phyloP scores from a whole-genome alignment of 2,113 vertebrate species.

The Leiothrix lutea region DNA sequence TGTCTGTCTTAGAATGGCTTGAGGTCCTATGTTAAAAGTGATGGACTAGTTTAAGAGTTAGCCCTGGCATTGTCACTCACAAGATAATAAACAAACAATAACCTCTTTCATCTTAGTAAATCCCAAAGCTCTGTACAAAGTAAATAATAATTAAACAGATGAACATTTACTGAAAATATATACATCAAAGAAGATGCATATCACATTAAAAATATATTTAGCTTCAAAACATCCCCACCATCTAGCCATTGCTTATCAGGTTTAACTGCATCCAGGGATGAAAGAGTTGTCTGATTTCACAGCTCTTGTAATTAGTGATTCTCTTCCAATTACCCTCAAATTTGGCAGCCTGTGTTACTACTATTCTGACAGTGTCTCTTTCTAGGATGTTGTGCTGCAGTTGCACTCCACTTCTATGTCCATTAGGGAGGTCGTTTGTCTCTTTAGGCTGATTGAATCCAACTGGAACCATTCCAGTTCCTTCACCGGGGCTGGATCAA shows the following conservation, averaged over 20 bases:
- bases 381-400: neutral
- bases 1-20: neutral
- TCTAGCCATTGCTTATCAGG: neutral
- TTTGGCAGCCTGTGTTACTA: neutral
- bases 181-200: conserved; percentile 37
- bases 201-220: conserved; percentile 36
- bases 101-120: conserved; percentile 23
- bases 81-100: conserved; percentile 41
- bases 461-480: neutral
- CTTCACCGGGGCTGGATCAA: neutral
- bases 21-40: neutral
- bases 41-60: conserved; percentile 22
- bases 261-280: neutral
- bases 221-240: neutral
- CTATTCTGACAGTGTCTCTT: neutral
- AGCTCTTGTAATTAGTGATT: conserved; percentile 23
- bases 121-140: neutral
- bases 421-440: neutral
- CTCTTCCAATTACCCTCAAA: conserved; percentile 14
- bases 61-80: neutral
- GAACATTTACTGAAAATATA: conserved; percentile 10
- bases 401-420: neutral
- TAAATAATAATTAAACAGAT: conserved; percentile 40
- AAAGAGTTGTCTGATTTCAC: conserved; percentile 29
- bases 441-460: neutral